phyloP scores from a whole-genome alignment of 2,888 invertebrate species.

The Argyra leucocephala region DNA sequence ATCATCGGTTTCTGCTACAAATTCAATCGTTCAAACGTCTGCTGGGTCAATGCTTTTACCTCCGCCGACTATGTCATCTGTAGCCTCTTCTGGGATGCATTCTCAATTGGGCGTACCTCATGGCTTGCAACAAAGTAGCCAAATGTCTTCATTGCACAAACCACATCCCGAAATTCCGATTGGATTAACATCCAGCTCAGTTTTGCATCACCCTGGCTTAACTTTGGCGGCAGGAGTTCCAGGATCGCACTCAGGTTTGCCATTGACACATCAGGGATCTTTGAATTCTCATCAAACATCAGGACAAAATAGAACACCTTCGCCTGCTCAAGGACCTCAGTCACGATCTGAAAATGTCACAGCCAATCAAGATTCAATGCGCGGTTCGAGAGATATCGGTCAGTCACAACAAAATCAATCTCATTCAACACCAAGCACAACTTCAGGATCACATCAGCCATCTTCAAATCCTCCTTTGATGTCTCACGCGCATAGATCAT shows the following conservation, averaged over 20 bases:
- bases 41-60: constrained; percentile 47
- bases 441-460: neutral
- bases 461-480: neutral
- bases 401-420: constrained; percentile 28
- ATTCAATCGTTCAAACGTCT: constrained; percentile 23
- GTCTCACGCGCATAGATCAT: constrained; percentile 37
- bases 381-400: constrained; percentile 18
- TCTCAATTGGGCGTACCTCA: constrained; percentile 29
- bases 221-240: neutral
- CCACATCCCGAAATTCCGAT: constrained; percentile 40
- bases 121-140: constrained; percentile 21
- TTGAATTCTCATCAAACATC: constrained; percentile 18
- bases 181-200: neutral
- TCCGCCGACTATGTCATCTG: constrained; percentile 33
- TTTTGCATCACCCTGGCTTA: neutral
- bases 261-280: neutral
- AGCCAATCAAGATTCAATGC: neutral
- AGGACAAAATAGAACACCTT: constrained; percentile 32
- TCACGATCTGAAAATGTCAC: constrained; percentile 29
- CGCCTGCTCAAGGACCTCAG: constrained; percentile 35
- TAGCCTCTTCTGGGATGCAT: constrained; percentile 34
- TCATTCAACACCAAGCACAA: constrained; percentile 4
- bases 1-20: constrained; percentile 26
- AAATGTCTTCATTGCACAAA: constrained; percentile 37
- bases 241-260: neutral